Conservation (phyloP, 2,888 invertebrate species). For the Alsophila aescularia region DNA sequence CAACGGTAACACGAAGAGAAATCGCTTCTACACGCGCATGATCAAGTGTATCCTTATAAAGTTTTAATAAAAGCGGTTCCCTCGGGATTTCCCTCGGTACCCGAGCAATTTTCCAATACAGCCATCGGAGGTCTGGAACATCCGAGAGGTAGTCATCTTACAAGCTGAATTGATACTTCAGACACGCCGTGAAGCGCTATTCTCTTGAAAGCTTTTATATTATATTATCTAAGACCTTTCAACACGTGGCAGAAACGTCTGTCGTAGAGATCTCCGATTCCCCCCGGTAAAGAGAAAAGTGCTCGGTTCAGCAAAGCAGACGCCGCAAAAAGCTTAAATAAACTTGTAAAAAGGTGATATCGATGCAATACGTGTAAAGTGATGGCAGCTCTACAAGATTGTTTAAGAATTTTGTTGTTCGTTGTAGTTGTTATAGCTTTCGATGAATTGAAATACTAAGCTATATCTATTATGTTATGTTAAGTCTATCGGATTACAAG, state of each 20-base stretch:
- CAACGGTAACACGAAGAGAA: conserved; percentile 46
- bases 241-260: conserved; percentile 78
- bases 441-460: conserved; percentile 15
- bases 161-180: conserved; percentile 83
- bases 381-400: conserved; percentile 25
- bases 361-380: conserved; percentile 45
- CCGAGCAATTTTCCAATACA: conserved; percentile 79
- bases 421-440: conserved; percentile 25
- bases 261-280: conserved; percentile 74
- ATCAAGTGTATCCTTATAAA: conserved; percentile 56
- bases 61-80: conserved; percentile 75
- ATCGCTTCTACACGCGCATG: conserved; percentile 44
- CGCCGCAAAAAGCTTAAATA: conserved; percentile 50
- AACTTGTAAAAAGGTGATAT: conserved; percentile 56
- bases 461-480: too few relatives aligned
- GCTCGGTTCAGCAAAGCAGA: conserved; percentile 50
- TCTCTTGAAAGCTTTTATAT: conserved; percentile 84
- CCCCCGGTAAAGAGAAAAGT: conserved; percentile 61
- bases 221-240: conserved; percentile 82
- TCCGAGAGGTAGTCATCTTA: conserved; percentile 72
- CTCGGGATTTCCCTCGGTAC: conserved; percentile 57
- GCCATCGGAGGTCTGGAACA: conserved; percentile 69
- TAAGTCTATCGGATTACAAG: too few relatives aligned
- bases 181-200: conserved; percentile 77
- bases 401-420: conserved; percentile 25